These are phyloP conservation scores for Thyatira batis DNA, from an alignment of 2,888 invertebrate species.

Conservation along the genomic window DNA sequence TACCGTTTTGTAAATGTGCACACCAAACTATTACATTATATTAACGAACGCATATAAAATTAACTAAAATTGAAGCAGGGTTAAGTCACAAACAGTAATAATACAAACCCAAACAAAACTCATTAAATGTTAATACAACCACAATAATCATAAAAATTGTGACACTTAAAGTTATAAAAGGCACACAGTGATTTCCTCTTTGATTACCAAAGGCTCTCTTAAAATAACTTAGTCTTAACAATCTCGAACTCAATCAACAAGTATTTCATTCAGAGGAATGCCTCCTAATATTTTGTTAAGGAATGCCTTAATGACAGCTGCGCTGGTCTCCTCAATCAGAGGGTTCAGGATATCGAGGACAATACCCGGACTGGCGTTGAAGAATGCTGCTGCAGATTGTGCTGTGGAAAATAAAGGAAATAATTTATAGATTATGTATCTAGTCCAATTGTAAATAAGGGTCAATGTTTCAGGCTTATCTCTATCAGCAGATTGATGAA, in stretches of 20 bases:
- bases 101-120: background rate
- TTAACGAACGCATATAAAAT: no score
- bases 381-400: conserved; percentile 85
- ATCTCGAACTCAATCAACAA: conserved; percentile 57
- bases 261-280: conserved; percentile 82
- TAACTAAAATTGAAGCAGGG: no score
- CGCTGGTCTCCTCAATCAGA: conserved; percentile 85
- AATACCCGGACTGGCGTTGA: conserved; percentile 85
- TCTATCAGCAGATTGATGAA: no score
- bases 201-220: background rate
- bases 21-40: no score
- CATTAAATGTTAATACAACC: background rate
- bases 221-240: conserved; percentile 1
- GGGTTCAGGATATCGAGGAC: conserved; percentile 87
- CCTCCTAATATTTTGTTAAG: conserved; percentile 82
- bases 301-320: conserved; percentile 83
- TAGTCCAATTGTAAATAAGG: no score
- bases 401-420: conserved; percentile 75
- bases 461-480: no score
- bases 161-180: background rate
- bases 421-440: no score
- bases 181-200: background rate
- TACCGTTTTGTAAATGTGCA: no score
- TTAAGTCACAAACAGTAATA: background rate
- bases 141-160: background rate